These are phyloP conservation scores for Epiblema foenella DNA, from an alignment of 2,888 invertebrate species.

Conservation along the genomic window DNA sequence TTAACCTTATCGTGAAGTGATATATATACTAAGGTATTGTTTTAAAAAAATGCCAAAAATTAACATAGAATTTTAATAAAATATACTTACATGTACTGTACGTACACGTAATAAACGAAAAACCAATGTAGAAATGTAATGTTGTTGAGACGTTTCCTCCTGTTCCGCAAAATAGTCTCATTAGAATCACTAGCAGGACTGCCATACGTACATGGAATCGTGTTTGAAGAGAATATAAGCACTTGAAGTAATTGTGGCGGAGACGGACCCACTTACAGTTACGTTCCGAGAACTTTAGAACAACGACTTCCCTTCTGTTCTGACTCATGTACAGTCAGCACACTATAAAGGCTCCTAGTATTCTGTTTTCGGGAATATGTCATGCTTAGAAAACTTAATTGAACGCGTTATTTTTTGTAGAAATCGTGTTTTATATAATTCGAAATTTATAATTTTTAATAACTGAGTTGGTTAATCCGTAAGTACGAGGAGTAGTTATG, in stretches of 20 bases:
- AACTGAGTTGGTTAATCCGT: no score
- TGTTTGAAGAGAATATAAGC: neutral
- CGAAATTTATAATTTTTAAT: no score
- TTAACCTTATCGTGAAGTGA: neutral
- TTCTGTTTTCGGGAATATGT: no score
- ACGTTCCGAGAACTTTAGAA: conserved; percentile 25
- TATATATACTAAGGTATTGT: neutral
- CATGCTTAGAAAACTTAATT: no score
- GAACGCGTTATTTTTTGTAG: no score
- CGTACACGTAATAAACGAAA: neutral
- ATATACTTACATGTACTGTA: no score
- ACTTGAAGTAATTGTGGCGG: conserved; percentile 22
- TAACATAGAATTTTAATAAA: no score
- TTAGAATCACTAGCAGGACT: no score
- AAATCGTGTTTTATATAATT: no score
- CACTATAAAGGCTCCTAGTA: neutral
- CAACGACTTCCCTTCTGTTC: conserved; percentile 13
- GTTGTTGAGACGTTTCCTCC: neutral
- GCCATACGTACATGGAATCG: neutral
- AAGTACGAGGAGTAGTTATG: no score
- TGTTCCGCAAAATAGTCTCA: no score
- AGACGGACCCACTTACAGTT: conserved; percentile 25
- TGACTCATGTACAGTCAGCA: conserved; percentile 18
- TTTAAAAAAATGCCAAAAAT: neutral
- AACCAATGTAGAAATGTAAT: neutral